Base-by-base conservation (phyloP, 2,797 vertebrate genomes). In the Gadopsis marmoratus region DNA sequence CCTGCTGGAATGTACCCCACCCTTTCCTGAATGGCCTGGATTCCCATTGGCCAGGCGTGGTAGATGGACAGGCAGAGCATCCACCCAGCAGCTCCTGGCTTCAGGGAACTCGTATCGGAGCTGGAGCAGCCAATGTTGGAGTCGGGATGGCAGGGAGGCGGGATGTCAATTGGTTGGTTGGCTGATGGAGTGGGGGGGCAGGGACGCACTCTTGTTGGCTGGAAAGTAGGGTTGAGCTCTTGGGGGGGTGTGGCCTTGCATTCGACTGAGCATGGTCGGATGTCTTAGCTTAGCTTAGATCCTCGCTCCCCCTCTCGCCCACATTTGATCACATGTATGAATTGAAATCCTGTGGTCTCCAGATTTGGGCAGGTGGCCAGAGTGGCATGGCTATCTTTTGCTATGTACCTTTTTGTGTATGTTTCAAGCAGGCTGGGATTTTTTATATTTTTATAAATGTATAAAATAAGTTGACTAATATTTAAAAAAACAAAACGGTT, bases 1-100 rank as follows among this genome's bases (percentile, higher is more conserved):
- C 93, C 93, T 93, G 90, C 90, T 94, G 93, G 93, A 94, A 94
- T 94, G 93, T 74, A 90, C 91, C 91, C 91, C 92, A 93, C 93
- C 94, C 93, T 93, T 93, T 94, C 91, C 90, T 92, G 93, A 93
- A 88, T 91, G 93, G 90, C 89, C 93, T 92, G 89, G 85, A 89
- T 92, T 93, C 79, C 82, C 74, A 94, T 94, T 94, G 93, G 94
- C 76, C 37, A 12, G 10, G 1, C 51, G 16, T 0, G 0, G n/a
- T 55, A 62, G 88, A 93, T 16, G 51, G 91, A 86, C 85, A 48
- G 83, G 66, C 76, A 0, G 37, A 43, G 51, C 76, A 78, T 77
- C 93, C 91, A 91, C 79, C 73, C 85, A 61, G 79, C 62, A 66
- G 75, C 59, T 65, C 61, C 43, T 88, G 73, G 74, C 79, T 91